Evolutionary conservation across 2,888 invertebrate species (phyloP).

Genomic region (Caradrina kadenii): DNA sequence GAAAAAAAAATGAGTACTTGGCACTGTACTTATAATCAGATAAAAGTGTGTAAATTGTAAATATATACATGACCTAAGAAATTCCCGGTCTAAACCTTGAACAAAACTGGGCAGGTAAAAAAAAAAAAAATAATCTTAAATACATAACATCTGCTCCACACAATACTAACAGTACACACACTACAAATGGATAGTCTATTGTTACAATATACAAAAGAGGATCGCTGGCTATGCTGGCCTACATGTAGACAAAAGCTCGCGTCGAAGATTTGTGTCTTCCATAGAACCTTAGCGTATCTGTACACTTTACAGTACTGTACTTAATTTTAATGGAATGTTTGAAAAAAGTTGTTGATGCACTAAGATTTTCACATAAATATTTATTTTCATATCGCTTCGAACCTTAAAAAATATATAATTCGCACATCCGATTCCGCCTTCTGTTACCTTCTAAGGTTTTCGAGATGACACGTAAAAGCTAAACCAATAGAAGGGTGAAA

Average conservation of each 20-base stretch:
- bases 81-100: too few relatives aligned
- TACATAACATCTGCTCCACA: neutral
- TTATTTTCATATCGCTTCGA: too few relatives aligned
- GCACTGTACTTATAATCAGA: neutral
- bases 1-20: neutral
- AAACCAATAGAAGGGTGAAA: neutral
- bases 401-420: too few relatives aligned
- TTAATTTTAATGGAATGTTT: neutral
- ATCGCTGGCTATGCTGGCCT: constrained; percentile 11
- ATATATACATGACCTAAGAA: too few relatives aligned
- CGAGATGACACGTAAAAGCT: too few relatives aligned
- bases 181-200: constrained; percentile 15
- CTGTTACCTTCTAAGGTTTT: too few relatives aligned
- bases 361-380: too few relatives aligned
- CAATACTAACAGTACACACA: neutral
- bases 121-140: too few relatives aligned
- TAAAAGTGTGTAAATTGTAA: too few relatives aligned
- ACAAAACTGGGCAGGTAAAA: too few relatives aligned
- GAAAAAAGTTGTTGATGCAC: too few relatives aligned
- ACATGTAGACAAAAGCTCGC: constrained; percentile 27
- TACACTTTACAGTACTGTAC: neutral
- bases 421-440: too few relatives aligned
- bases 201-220: constrained; percentile 26
- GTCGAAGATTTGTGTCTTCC: constrained; percentile 2
- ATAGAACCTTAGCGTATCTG: neutral